Evolutionary conservation across 2,888 invertebrate genomes (phyloP).

Genomic region (Eupithecia vulgata): DNA sequence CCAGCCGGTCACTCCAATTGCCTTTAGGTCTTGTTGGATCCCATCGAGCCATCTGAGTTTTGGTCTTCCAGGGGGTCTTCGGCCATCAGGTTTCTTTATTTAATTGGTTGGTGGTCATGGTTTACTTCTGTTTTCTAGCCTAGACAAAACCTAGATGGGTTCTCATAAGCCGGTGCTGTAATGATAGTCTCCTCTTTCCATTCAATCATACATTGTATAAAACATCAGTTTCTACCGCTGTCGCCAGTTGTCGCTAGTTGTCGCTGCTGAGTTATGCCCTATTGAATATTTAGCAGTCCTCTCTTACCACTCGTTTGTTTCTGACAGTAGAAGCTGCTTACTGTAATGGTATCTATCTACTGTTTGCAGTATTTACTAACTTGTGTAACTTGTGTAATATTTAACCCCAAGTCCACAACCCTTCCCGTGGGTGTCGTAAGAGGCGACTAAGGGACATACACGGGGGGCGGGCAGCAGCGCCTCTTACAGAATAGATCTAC

Average conservation of each 20-base stretch:
- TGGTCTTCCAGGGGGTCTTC: no score
- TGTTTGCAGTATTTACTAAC: neutral
- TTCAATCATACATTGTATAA: constrained; percentile 47
- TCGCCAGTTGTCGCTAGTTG: constrained; percentile 42
- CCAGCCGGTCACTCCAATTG: no score
- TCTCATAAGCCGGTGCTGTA: neutral
- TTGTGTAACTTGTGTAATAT: no score
- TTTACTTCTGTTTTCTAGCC: neutral
- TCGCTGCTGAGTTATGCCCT: constrained; percentile 52
- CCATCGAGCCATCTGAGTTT: no score
- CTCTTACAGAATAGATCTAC: no score
- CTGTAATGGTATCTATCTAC: neutral
- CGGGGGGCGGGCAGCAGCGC: no score
- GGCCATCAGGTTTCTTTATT: no score
- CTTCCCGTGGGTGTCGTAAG: no score
- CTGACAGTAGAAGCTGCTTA: neutral
- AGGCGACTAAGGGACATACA: no score
- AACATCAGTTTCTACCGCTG: constrained; percentile 57
- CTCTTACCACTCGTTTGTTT: neutral
- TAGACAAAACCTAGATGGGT: neutral
- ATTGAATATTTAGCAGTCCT: constrained; percentile 64
- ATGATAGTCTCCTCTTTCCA: neutral
- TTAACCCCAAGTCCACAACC: no score
- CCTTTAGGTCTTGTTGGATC: no score
- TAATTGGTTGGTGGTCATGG: no score